Evolutionary conservation across 1,140 invertebrate genomes (phyloP).

Genomic region (Eupeodes corollae): DNA sequence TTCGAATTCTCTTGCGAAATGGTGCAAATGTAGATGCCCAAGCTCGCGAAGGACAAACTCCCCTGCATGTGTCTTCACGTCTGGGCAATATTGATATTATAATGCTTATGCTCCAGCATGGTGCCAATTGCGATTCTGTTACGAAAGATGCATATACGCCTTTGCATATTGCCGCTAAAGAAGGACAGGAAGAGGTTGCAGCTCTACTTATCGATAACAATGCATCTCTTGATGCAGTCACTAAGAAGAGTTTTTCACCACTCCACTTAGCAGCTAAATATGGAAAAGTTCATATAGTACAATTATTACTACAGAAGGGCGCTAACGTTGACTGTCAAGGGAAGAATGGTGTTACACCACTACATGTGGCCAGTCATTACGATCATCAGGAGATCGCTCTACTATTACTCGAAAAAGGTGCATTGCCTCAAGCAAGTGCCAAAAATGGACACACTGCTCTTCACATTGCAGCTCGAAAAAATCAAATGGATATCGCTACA

Average conservation of each 20-base stretch:
- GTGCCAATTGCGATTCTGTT: constrained; percentile 71
- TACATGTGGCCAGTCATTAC: constrained; percentile 97
- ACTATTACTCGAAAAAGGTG: constrained; percentile 83
- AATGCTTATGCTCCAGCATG: constrained; percentile 80
- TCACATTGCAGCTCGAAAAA: constrained; percentile 96
- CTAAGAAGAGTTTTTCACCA: constrained; percentile 95
- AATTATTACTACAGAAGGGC: constrained; percentile 71
- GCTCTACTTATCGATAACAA: constrained; percentile 85
- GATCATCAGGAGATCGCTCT: constrained; percentile 89
- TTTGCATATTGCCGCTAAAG: constrained; percentile 95
- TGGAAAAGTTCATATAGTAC: constrained; percentile 85
- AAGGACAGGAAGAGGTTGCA: constrained; percentile 70
- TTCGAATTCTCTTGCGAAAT: constrained; percentile 88
- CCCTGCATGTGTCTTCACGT: constrained; percentile 83
- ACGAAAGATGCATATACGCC: constrained; percentile 94
- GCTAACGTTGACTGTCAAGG: constrained; percentile 90
- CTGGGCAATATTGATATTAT: constrained; percentile 90
- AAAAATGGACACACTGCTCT: constrained; percentile 98
- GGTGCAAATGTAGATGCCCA: constrained; percentile 90
- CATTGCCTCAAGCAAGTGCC: constrained; percentile 87
- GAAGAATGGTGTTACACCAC: constrained; percentile 93
- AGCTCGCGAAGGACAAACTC: constrained; percentile 86
- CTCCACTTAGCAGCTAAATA: constrained; percentile 96
- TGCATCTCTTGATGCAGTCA: constrained; percentile 78
- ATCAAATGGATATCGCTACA: constrained; percentile 90